Base-by-base conservation (phyloP, 2,888 invertebrate species). In the Erebia ligea region DNA sequence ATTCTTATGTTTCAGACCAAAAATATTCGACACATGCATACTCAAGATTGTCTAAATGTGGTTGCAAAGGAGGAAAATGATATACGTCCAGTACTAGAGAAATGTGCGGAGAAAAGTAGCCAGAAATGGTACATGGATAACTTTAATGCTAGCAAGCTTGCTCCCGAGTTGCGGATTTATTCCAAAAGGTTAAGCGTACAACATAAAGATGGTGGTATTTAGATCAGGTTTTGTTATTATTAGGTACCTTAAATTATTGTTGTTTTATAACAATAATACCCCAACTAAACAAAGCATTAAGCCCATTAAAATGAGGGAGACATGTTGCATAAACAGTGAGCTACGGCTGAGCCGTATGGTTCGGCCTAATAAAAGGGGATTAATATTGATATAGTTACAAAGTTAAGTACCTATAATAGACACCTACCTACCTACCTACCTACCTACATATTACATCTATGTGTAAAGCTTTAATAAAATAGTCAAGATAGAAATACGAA, bases 61-160 rank as follows among this genome's bases (percentile, higher is more conserved):
- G 63, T 42, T 2, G 17, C 15, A n/a, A 52, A 42, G 34, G 45
- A 57, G 15, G 69, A 69, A 2, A 68, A 52, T 5, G 63, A 57
- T 5, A 57, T 50, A 10, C 56, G 17, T n/a, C 40, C 75, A 3
- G 57, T 66, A 21, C 54, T 75, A 13, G 72, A 67, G 15, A 70
- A 19, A 42, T 76, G 73, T 65, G 21, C 48, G 9, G 66, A 65
- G 13, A 63, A 72, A 13, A 56, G 42, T 11, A 66, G 63, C 5
- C 73, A 73, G 52, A 71, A 65, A n/a, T 76, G 76, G 76, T 25
- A 62, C 11, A 58, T 74, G 42, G 72, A 72, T 10, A 68, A 74
- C 21, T 72, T 70, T n/a, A 17, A 72, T 42, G 13, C 40, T 52
- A n/a, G 48, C 4, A 74, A 63, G 11, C 62, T 74, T 11, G 17